These are phyloP conservation scores for Ciona savignyi DNA, from an alignment of 23 tunicate genomes.

Conservation along the genomic window DNA sequence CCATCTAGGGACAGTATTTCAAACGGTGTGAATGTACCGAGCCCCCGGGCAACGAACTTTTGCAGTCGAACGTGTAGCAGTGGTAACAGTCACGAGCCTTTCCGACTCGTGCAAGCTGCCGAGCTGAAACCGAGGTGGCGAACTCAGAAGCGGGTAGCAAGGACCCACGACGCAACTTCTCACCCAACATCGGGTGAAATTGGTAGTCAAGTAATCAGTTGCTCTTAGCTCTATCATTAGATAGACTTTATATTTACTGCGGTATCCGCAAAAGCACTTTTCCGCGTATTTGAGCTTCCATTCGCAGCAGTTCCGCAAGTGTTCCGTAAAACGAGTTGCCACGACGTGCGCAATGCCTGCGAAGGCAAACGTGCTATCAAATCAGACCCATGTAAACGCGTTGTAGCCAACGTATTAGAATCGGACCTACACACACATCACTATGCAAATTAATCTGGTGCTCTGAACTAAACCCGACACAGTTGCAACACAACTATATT, in stretches of 20 bases:
- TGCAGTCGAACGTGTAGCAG: not conserved
- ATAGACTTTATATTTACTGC: conserved; percentile 8
- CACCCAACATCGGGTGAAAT: not conserved
- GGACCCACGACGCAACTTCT: not conserved
- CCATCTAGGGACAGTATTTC: not conserved
- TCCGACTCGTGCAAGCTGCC: conserved; percentile 25
- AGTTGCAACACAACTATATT: no score
- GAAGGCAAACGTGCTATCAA: not conserved
- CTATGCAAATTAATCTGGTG: no score
- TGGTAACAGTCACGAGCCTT: conserved; percentile 36
- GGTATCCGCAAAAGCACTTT: conserved; percentile 1
- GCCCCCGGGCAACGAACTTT: conserved; percentile 2
- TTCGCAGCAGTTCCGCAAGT: not conserved
- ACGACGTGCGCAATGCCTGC: not conserved
- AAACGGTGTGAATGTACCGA: conserved; percentile 1
- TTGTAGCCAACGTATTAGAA: not conserved
- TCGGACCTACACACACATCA: no score
- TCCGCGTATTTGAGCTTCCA: not conserved
- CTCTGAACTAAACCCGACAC: no score
- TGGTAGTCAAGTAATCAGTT: conserved; percentile 23
- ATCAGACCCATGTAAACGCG: not conserved
- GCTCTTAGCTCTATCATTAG: conserved; percentile 25
- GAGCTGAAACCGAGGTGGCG: conserved; percentile 47
- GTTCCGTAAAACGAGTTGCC: not conserved
- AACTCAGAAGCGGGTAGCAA: conserved; percentile 9